Evolutionary conservation across 2,888 invertebrate genomes (phyloP), one percentile per base, ranked within the genome.

Genomic region (Limenitis camilla): DNA sequence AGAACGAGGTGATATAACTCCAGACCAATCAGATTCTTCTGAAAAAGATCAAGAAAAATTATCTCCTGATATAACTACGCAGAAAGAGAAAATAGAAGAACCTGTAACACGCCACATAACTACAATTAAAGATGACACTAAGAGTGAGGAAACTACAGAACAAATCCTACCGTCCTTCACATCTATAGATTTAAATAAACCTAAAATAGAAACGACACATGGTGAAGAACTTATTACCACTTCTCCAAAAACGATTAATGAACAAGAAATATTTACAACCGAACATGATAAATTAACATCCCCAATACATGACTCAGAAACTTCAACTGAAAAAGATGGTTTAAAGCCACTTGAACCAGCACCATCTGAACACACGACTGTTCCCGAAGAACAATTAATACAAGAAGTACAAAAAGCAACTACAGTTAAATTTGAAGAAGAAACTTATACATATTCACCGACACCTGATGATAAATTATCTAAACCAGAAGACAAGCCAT

Each of bases 401-500:
- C 49, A 49, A 41, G 46, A 40, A 38, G 11, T 33, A 28, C 19
- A 43, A 28, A 51, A 52, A 41, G 29, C 43, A 5, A 57, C 55
- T 6, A 52, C 57, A 7, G 47, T 19, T 8, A 57, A 55, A 32
- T 43, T 43, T n/a, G 39, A 33, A 10, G 60, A 63, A 43, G 60
- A 63, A 51, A 58, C 52, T n/a, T 56, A 58, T 8, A 67, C 71
- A 5, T 55, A 58, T 41, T 43, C 59, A 28, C 52, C 68, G 27
- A 40, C 53, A 32, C 11, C 60, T 9, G 55, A 62, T 51, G 77
- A 78, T 35, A 75, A 72, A 62, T 58, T 64, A 44, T 56, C 64
- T n/a, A 72, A 70, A 61, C 71, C 72, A 19, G 69, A 73, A 61
- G 73, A 74, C 29, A 61, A 59, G 44, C 59, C 55, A 49, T 33